Conservation (phyloP, 2,797 vertebrate genomes). For the Pristis pectinata region DNA sequence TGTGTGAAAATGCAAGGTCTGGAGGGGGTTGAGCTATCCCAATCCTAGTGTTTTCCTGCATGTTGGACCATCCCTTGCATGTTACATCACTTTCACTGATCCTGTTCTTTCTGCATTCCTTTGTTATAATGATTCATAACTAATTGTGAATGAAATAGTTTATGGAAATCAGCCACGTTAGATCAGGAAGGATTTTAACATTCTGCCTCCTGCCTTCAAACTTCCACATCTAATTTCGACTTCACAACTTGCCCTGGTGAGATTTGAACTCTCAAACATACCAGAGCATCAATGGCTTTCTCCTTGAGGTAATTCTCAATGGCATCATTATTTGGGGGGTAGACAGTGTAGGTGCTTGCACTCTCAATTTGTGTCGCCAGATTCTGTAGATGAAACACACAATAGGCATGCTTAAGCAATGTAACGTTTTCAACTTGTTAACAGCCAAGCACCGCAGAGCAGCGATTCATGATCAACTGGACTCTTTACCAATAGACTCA, state of each 20-base stretch:
- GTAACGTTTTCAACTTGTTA: neutral
- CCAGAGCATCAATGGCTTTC: constrained; percentile 60
- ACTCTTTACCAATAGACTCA: constrained; percentile 48
- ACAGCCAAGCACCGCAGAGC: neutral
- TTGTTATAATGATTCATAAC: no score
- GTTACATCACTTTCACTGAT: no score
- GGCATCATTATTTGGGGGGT: constrained; percentile 73
- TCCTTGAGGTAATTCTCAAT: constrained; percentile 63
- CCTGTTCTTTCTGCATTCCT: no score
- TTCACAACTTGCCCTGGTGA: neutral
- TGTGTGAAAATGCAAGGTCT: no score
- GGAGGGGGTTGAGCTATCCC: no score
- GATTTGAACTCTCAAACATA: constrained; percentile 51
- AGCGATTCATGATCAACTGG: neutral
- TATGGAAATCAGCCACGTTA: no score
- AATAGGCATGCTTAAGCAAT: neutral
- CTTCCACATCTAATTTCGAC: neutral
- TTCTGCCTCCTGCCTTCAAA: neutral
- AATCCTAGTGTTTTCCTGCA: no score
- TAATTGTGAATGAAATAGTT: no score
- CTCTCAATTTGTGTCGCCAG: constrained; percentile 66
- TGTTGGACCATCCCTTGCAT: no score
- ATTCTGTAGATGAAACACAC: constrained; percentile 63
- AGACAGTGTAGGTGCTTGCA: constrained; percentile 68
- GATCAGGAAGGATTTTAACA: no score